These are phyloP conservation scores for Isichthys henryi DNA, from an alignment of 2,113 vertebrate genomes.

Conservation along the genomic window DNA sequence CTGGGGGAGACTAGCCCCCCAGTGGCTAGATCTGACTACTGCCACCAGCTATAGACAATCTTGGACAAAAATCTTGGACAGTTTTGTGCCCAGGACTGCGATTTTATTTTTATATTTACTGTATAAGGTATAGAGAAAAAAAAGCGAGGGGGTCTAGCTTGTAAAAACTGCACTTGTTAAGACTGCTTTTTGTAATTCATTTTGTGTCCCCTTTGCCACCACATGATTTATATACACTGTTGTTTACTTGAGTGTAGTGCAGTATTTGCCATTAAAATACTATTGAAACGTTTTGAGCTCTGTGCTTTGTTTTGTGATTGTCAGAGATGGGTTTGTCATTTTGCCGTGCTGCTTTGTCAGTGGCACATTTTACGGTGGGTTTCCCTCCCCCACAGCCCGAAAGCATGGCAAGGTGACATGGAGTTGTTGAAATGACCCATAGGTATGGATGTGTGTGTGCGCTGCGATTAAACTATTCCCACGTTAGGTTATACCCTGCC, in stretches of 20 bases:
- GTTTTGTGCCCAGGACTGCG: slow-evolving; percentile 41
- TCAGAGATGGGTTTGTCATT: neutral
- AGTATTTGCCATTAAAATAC: slow-evolving; percentile 72
- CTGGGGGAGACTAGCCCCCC: slow-evolving; percentile 11
- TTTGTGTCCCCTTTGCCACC: slow-evolving; percentile 47
- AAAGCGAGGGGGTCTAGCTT: slow-evolving; percentile 44
- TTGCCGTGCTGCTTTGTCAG: neutral
- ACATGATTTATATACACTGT: slow-evolving; percentile 57
- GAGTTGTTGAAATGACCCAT: neutral
- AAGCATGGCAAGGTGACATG: neutral
- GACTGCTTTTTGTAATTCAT: slow-evolving; percentile 53
- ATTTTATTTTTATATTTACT: slow-evolving; percentile 56
- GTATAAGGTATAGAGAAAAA: slow-evolving; percentile 37
- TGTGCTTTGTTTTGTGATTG: slow-evolving; percentile 8
- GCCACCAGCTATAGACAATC: slow-evolving; percentile 56
- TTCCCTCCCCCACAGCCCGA: too few species aligned
- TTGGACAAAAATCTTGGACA: slow-evolving; percentile 35
- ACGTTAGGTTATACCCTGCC: neutral
- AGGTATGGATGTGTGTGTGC: neutral
- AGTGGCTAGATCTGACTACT: slow-evolving; percentile 30
- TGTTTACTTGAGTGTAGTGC: slow-evolving; percentile 68
- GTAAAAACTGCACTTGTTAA: slow-evolving; percentile 47
- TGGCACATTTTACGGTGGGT: neutral
- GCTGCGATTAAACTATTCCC: neutral
- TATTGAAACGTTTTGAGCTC: slow-evolving; percentile 38